Evolutionary conservation across 2,888 invertebrate genomes (phyloP).

Genomic region (Heteromurus nitidus): DNA sequence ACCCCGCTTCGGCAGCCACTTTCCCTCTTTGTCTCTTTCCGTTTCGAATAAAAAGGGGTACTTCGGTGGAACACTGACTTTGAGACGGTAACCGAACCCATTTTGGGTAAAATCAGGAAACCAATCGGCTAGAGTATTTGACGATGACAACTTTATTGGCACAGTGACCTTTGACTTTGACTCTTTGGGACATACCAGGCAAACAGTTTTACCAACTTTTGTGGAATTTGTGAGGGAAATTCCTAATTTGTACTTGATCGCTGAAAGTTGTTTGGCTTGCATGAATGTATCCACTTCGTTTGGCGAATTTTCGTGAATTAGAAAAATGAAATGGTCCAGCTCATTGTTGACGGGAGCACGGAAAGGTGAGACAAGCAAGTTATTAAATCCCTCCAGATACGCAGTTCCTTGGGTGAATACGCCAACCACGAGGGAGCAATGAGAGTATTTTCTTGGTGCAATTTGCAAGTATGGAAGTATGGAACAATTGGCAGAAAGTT

Average conservation of each 20-base stretch:
- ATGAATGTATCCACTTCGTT: neutral
- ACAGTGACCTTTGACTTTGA: neutral
- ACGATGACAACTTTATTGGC: neutral
- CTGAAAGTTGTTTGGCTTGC: neutral
- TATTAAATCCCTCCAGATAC: neutral
- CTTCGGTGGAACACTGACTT: conserved; percentile 9
- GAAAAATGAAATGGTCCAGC: conserved; percentile 6
- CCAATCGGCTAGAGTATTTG: neutral
- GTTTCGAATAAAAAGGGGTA: conserved; percentile 25
- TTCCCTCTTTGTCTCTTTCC: neutral
- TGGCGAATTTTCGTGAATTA: neutral
- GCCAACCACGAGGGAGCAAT: neutral
- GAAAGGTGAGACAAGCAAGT: neutral
- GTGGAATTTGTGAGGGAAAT: neutral
- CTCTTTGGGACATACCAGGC: conserved; percentile 6
- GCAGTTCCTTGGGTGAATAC: neutral
- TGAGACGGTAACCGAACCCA: conserved; percentile 12
- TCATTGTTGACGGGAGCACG: conserved; percentile 13
- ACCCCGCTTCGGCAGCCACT: conserved; percentile 7
- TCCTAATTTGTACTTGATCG: neutral
- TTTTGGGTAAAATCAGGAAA: conserved; percentile 26
- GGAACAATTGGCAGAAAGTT: neutral
- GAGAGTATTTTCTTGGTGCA: neutral
- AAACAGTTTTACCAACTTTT: neutral
- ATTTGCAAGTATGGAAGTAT: neutral